Conservation (phyloP, 2,113 vertebrate genomes). For the Pimephales promelas region DNA sequence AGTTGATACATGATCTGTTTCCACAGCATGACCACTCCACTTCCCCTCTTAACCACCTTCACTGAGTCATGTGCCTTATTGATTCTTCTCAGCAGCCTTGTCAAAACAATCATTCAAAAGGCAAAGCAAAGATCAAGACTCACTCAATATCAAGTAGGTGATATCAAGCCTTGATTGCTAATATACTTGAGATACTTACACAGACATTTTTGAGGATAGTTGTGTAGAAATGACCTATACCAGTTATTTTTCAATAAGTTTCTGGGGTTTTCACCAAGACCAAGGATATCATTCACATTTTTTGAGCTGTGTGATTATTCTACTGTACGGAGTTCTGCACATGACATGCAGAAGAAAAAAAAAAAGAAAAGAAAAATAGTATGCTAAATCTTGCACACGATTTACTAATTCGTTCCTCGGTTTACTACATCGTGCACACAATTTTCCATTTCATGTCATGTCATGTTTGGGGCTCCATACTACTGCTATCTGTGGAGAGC, state of each 20-base stretch:
- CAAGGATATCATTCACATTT: too few relatives aligned
- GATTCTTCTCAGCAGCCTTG: conserved; percentile 20
- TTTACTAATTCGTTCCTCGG: too few relatives aligned
- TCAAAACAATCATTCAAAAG: conserved; percentile 31
- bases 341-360: too few relatives aligned
- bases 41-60: conserved; percentile 13
- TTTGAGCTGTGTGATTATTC: not conserved
- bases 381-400: too few relatives aligned
- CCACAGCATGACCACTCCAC: conserved; percentile 7
- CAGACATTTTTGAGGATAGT: not conserved
- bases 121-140: conserved; percentile 25
- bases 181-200: not conserved
- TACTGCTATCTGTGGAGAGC: too few relatives aligned
- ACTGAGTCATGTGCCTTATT: conserved; percentile 4
- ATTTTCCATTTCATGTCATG: too few relatives aligned
- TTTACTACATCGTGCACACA: too few relatives aligned
- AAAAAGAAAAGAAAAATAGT: too few relatives aligned
- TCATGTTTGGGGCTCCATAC: too few relatives aligned
- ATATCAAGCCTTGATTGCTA: not conserved
- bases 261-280: too few relatives aligned
- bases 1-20: conserved; percentile 35
- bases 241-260: too few relatives aligned
- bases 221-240: not conserved
- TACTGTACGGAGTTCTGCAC: too few relatives aligned
- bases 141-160: conserved; percentile 3